These are phyloP conservation scores for Perodicticus potto DNA, from an alignment of 2,797 vertebrate species.

Conservation along the genomic window DNA sequence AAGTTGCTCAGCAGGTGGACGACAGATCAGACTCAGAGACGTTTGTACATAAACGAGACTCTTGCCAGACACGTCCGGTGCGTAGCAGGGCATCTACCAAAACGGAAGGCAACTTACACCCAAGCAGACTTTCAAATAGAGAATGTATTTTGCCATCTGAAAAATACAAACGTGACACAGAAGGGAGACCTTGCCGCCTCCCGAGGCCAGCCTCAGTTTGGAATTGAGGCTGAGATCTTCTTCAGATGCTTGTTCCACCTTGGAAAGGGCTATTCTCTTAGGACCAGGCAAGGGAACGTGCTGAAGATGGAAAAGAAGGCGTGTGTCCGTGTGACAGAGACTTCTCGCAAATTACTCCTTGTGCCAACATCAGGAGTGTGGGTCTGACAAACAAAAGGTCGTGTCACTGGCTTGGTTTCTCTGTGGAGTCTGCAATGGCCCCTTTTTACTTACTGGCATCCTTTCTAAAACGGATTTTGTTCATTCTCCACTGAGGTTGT, in stretches of 20 bases:
- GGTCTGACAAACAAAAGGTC: slow-evolving; percentile 22
- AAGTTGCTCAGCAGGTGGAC: neutral
- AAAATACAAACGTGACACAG: rapidly evolving
- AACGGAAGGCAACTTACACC: neutral
- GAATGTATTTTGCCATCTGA: neutral
- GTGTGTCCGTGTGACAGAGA: neutral
- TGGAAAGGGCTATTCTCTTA: neutral
- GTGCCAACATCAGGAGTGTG: neutral
- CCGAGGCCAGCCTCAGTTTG: neutral
- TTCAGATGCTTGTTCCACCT: neutral
- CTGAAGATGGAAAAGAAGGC: neutral
- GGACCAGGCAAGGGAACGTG: neutral
- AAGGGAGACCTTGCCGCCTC: too few relatives aligned
- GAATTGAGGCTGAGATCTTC: neutral
- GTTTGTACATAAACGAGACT: neutral
- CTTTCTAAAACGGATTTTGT: slow-evolving; percentile 49
- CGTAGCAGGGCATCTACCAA: neutral
- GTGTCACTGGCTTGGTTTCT: slow-evolving; percentile 12
- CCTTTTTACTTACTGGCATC: neutral
- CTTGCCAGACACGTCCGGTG: neutral
- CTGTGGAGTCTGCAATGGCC: neutral
- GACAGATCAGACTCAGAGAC: neutral
- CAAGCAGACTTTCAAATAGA: neutral
- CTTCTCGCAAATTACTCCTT: neutral
- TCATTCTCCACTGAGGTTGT: neutral